phyloP scores from a whole-genome alignment of 2,113 vertebrate genomes.

The Vimba vimba region DNA sequence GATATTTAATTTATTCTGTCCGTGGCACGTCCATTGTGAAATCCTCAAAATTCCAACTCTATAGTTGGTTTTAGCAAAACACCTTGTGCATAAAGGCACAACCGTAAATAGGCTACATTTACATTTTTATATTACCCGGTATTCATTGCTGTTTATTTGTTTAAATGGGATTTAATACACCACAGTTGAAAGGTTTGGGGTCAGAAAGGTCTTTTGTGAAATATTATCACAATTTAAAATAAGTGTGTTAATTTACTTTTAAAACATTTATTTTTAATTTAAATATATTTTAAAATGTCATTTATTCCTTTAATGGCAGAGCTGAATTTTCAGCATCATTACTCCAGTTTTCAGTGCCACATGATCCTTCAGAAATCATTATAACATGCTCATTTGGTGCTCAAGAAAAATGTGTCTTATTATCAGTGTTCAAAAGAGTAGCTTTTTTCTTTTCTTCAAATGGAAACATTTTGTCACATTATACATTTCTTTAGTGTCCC shows the following conservation, averaged over 20 bases:
- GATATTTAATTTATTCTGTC: not conserved
- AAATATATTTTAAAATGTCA: not conserved
- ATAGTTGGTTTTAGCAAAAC: not conserved
- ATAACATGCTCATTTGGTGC: not conserved
- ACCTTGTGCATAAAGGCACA: constrained; percentile 11
- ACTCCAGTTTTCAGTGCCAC: not conserved
- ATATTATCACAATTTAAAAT: not conserved
- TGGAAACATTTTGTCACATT: not conserved
- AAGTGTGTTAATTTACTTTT: not conserved
- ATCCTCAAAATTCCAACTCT: not conserved
- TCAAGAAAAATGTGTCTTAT: not conserved
- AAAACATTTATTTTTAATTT: not conserved
- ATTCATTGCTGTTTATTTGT: not conserved
- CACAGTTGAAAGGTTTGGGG: not conserved
- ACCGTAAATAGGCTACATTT: constrained; percentile 11
- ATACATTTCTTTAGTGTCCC: not conserved
- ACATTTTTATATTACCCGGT: not conserved
- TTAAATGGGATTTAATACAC: not conserved
- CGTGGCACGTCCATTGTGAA: not conserved
- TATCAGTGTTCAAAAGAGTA: not conserved
- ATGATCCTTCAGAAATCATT: not conserved
- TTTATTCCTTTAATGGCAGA: too few relatives aligned
- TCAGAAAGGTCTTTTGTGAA: not conserved
- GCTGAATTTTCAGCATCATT: too few relatives aligned
- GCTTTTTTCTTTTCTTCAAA: not conserved